Conservation (phyloP, 2,797 vertebrate genomes). For the Eutrigla gurnardus region DNA sequence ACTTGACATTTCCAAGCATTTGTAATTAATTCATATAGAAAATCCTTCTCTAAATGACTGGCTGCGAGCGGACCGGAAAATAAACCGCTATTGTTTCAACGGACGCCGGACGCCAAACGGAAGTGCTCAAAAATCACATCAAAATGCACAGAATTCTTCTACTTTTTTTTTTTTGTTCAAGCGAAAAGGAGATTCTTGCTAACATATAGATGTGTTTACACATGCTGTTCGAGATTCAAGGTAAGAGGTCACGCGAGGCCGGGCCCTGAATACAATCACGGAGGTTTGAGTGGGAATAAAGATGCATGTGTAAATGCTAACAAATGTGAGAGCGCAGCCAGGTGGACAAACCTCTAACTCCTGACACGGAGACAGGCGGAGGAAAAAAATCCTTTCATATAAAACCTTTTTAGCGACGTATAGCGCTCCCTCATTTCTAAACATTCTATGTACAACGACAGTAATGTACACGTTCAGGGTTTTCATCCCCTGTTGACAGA, state of each 20-base stretch:
- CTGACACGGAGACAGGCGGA: conserved; percentile 54
- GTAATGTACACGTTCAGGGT: no score
- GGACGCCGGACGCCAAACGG: conserved; percentile 37
- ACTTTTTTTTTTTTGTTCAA: not conserved
- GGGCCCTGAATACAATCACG: conserved; percentile 38
- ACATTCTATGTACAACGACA: not conserved
- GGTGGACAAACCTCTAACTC: conserved; percentile 58
- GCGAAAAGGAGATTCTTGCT: not conserved
- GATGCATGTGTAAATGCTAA: conserved; percentile 50
- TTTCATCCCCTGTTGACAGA: no score
- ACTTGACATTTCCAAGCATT: conserved; percentile 86
- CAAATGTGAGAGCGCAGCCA: conserved; percentile 50
- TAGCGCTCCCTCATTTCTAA: not conserved
- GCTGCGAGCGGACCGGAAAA: conserved; percentile 51
- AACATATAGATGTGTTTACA: conserved; percentile 4
- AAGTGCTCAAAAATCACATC: conserved; percentile 15
- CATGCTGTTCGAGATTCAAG: conserved; percentile 38
- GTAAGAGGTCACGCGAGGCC: conserved; percentile 13
- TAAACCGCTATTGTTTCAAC: conserved; percentile 67
- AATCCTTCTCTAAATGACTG: conserved; percentile 69
- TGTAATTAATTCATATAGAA: conserved; percentile 84
- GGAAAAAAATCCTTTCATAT: not conserved
- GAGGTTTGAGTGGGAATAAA: conserved; percentile 56
- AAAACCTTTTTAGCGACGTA: not conserved
- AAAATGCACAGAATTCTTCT: not conserved